Evolutionary conservation across 1,140 invertebrate genomes (phyloP), one percentile per base, ranked within the genome.

Genomic region (Latrodectus geometricus): DNA sequence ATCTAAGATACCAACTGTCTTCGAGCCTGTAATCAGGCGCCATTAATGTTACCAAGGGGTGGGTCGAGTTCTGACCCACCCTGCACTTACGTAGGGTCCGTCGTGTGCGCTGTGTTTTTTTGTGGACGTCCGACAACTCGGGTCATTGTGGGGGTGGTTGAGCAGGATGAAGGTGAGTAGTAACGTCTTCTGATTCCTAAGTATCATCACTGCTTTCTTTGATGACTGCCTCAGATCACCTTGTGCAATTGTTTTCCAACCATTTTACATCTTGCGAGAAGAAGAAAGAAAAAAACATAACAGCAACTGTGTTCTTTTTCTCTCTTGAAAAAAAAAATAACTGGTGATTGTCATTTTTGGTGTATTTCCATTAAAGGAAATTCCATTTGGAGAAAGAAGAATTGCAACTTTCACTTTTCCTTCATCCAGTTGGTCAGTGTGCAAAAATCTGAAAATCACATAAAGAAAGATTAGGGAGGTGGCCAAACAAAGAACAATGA

Each of bases 11-110:
- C n/a, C 68, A 56, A 21, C 0, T 54, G 76, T 70, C 48, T 73
- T 75, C 61, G 11, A 35, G 73, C 76, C 83, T 86, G 75, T 86
- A 86, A 86, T 86, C 83, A 86, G 75, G 49, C 68, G 83, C 83
- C 83, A 86, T 86, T 86, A 86, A 74, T 86, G 83, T 35, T 74
- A 17, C 54, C 61, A 70, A 65, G 66, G 75, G 83, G 83, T 77
- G 83, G 83, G n/a, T 8, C 75, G 12, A 69, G 82, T 9, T 68
- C 9, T 20, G n/a, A 61, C 52, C 82, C 82, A 84, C 82, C 82
- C 82, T 84, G 50, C 73, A 76, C 68, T 84, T 84, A 77, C 49
- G 66, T 52, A 14, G 61, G 49, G 75, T 86, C 83, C 75, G 75
- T 54, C 83, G 83, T 86, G 83, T 78, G 82, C 35, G 17, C 17